Conservation (phyloP, 2,888 invertebrate species). For the Galerucella calmariensis region DNA sequence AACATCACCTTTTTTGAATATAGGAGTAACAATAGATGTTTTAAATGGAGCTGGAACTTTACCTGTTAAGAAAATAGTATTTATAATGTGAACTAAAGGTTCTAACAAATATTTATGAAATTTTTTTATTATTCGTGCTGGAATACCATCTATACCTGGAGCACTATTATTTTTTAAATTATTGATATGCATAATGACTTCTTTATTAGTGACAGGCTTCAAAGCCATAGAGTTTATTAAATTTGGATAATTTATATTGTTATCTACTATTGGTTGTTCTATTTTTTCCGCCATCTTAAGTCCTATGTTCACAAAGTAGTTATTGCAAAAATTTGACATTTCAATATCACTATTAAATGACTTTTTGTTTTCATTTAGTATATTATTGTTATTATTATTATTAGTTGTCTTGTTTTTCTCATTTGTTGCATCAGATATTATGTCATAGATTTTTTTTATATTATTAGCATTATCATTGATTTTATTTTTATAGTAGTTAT, state of each 20-base stretch:
- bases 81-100: conserved; percentile 18
- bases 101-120: conserved; percentile 9
- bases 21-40: conserved; percentile 16
- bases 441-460: no score
- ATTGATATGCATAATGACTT: not conserved
- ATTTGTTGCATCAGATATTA: conserved; percentile 6
- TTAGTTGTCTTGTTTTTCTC: not conserved
- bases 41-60: conserved; percentile 5
- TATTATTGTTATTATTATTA: conserved; percentile 3
- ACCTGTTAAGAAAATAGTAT: conserved; percentile 4
- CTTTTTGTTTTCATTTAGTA: not conserved
- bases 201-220: not conserved
- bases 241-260: no score
- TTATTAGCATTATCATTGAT: no score
- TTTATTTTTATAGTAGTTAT: no score
- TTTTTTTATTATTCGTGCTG: not conserved
- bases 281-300: no score
- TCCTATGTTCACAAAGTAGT: no score
- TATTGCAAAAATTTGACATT: no score
- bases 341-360: not conserved
- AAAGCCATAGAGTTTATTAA: no score
- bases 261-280: no score
- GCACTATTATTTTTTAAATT: not conserved
- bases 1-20: conserved; percentile 11
- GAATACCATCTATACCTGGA: no score